Conservation (phyloP, 1,140 invertebrate species). For the Bradysia coprophila region DNA sequence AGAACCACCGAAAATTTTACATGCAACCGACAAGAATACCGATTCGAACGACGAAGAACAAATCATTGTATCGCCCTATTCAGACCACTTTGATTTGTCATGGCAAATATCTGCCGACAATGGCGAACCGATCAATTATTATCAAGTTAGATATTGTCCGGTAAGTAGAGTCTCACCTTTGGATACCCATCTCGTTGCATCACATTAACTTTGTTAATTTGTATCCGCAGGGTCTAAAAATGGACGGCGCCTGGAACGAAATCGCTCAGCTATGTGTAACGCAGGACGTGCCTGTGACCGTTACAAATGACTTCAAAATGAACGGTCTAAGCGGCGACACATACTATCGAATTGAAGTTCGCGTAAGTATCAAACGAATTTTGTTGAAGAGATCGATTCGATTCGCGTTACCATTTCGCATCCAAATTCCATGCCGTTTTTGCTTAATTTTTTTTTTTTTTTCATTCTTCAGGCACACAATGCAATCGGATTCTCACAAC, state of each 20-base stretch:
- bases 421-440: too few relatives aligned
- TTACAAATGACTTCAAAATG: conserved; percentile 44
- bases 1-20: conserved; percentile 21
- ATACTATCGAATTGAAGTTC: conserved; percentile 62
- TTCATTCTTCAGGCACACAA: conserved; percentile 75
- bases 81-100: conserved; percentile 55
- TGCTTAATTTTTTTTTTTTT: too few relatives aligned
- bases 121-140: conserved; percentile 69
- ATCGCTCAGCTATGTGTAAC: conserved; percentile 33
- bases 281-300: conserved; percentile 26
- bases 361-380: too few relatives aligned
- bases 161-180: conserved; percentile 31
- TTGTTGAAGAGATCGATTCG: too few relatives aligned
- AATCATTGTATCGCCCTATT: conserved; percentile 30
- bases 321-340: conserved; percentile 49
- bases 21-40: conserved; percentile 12
- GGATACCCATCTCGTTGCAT: background rate
- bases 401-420: too few relatives aligned
- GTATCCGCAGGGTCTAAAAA: conserved; percentile 27
- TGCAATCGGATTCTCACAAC: conserved; percentile 55
- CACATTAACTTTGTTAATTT: background rate
- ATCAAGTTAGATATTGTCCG: conserved; percentile 60
- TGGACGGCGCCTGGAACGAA: conserved; percentile 39
- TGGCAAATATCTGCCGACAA: conserved; percentile 75
- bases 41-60: conserved; percentile 18